Percentiles rank a stretch among this genome's conserved stretches.
These are phyloP conservation scores for Matsumyia berberina DNA, from an alignment of 2,888 invertebrate genomes.

Conservation along the genomic window DNA sequence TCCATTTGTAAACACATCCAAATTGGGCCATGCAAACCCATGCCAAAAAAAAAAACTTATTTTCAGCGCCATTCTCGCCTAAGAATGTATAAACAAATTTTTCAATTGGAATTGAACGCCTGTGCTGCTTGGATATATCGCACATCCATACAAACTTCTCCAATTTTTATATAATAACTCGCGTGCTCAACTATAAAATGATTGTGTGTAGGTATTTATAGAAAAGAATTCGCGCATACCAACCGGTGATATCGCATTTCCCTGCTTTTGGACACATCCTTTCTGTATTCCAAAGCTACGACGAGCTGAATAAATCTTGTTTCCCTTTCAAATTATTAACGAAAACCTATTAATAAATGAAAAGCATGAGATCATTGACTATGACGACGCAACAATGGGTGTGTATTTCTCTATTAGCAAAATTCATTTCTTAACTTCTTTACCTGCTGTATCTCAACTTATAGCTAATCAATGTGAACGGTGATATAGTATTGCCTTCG, in stretches of 20 bases:
- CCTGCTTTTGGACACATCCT: constrained; percentile 17
- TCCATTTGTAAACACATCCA: constrained; percentile 5
- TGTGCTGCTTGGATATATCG: neutral
- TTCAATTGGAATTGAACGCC: constrained; percentile 10
- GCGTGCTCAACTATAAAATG: constrained; percentile 5
- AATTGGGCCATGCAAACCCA: constrained; percentile 6
- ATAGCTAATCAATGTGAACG: constrained; percentile 33
- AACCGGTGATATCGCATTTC: constrained; percentile 32
- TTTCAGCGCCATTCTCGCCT: constrained; percentile 4
- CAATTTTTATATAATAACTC: constrained; percentile 13
- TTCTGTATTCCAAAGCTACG: neutral
- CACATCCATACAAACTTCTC: constrained; percentile 13
- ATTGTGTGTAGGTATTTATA: constrained; percentile 26
- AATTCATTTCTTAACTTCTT: constrained; percentile 23
- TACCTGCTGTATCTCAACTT: neutral
- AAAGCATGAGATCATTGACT: constrained; percentile 39
- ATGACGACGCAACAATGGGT: constrained; percentile 11
- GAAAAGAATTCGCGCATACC: constrained; percentile 19
- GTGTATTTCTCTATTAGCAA: constrained; percentile 29
- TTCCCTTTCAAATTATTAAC: constrained; percentile 29
- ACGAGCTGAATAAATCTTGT: constrained; percentile 12
- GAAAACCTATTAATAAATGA: constrained; percentile 17
- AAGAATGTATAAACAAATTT: constrained; percentile 18
- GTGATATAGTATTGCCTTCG: constrained; percentile 9
- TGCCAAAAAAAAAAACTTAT: constrained; percentile 2